Evolutionary conservation across 2,113 vertebrate species (phyloP).

Genomic region (Anolis carolinensis): DNA sequence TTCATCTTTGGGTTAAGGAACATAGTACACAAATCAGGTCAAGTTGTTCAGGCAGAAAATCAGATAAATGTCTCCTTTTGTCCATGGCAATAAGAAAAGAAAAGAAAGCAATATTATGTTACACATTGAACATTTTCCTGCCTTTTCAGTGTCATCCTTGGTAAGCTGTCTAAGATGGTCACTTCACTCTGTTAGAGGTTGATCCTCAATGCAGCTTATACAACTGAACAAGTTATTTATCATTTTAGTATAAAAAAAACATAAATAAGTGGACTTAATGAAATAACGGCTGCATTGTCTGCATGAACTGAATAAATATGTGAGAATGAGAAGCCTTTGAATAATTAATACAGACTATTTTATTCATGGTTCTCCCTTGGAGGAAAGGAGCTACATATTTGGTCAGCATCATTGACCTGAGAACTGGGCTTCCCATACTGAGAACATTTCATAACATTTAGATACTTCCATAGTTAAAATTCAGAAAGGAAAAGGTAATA

Average conservation of each 20-base stretch:
- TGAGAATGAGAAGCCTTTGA: neutral
- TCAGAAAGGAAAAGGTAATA: too few species aligned
- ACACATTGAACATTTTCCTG: too few species aligned
- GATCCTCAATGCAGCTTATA: too few species aligned
- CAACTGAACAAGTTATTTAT: neutral
- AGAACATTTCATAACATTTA: neutral
- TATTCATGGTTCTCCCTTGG: neutral
- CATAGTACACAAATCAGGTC: too few species aligned
- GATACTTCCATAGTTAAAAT: too few species aligned
- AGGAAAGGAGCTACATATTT: neutral
- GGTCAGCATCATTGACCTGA: neutral
- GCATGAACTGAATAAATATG: neutral
- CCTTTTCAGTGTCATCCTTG: too few species aligned
- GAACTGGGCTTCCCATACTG: neutral
- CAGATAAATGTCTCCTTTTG: too few species aligned
- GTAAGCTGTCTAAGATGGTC: too few species aligned
- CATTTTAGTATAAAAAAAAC: neutral
- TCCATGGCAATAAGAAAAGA: too few species aligned
- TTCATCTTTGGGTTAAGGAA: neutral
- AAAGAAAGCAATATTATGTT: too few species aligned
- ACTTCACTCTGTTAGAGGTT: too few species aligned
- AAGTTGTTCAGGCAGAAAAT: too few species aligned
- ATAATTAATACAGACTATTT: neutral
- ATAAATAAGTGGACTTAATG: neutral
- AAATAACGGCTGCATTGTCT: neutral